Conservation (phyloP, 1,140 invertebrate genomes). For the Lucilia sericata region DNA sequence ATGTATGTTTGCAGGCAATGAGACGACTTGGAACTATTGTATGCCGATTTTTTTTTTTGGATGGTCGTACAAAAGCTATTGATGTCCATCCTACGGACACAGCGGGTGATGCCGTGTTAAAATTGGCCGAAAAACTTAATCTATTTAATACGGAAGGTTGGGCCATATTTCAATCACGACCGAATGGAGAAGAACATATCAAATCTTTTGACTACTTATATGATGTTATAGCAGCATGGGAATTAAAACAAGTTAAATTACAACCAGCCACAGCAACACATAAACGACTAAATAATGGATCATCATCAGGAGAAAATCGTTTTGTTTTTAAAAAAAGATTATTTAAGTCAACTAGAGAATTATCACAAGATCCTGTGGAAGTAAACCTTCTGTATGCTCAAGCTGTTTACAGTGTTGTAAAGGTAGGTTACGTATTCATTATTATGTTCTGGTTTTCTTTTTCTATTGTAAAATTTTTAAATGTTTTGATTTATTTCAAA, state of each 20-base stretch:
- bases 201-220: constrained; percentile 92
- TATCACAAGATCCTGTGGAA: constrained; percentile 96
- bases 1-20: constrained; percentile 77
- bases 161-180: constrained; percentile 90
- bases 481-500: no score
- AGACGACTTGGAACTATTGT: constrained; percentile 90
- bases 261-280: constrained; percentile 70
- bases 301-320: constrained; percentile 88
- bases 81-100: constrained; percentile 96
- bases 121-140: constrained; percentile 90
- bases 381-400: constrained; percentile 95
- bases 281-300: constrained; percentile 70
- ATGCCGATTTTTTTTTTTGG: constrained; percentile 94
- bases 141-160: constrained; percentile 87
- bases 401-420: constrained; percentile 93
- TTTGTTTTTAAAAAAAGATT: constrained; percentile 93
- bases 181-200: constrained; percentile 91
- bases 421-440: constrained; percentile 72
- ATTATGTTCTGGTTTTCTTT: no score
- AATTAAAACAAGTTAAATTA: constrained; percentile 78
- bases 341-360: constrained; percentile 87
- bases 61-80: constrained; percentile 94
- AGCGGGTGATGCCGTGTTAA: constrained; percentile 87
- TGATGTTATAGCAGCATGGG: constrained; percentile 94
- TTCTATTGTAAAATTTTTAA: no score